These are phyloP conservation scores for Sminthurinus signatus DNA, from an alignment of 1,140 invertebrate species.

Conservation along the genomic window DNA sequence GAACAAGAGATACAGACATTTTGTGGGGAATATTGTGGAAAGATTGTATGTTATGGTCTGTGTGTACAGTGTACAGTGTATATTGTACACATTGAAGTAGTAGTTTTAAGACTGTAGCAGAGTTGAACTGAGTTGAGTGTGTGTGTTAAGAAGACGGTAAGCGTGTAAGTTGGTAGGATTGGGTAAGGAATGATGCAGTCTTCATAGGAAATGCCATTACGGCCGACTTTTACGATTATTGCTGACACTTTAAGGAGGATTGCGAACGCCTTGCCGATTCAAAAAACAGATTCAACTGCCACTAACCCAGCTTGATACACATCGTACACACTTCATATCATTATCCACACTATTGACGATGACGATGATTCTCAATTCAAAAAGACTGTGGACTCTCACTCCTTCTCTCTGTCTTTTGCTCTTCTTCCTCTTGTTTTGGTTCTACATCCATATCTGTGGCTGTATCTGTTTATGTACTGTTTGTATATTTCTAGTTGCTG, in stretches of 20 bases:
- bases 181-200: constrained; percentile 37
- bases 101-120: neutral
- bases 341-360: constrained; percentile 39
- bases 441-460: too few species aligned
- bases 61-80: neutral
- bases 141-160: neutral
- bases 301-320: constrained; percentile 41
- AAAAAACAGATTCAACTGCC: constrained; percentile 41
- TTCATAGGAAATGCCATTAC: constrained; percentile 41
- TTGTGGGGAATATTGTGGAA: neutral
- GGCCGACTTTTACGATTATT: constrained; percentile 41
- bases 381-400: neutral
- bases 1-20: neutral
- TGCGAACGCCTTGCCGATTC: constrained; percentile 41
- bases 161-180: constrained; percentile 17
- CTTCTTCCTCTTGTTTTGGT: too few species aligned
- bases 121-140: neutral
- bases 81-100: neutral
- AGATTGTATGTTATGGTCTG: neutral
- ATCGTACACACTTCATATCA: constrained; percentile 41
- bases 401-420: too few species aligned
- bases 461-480: too few species aligned
- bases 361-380: constrained; percentile 2
- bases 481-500: too few species aligned
- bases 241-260: constrained; percentile 42